These are phyloP conservation scores for Diabrotica balteata DNA, from an alignment of 2,888 invertebrate genomes.

Conservation along the genomic window DNA sequence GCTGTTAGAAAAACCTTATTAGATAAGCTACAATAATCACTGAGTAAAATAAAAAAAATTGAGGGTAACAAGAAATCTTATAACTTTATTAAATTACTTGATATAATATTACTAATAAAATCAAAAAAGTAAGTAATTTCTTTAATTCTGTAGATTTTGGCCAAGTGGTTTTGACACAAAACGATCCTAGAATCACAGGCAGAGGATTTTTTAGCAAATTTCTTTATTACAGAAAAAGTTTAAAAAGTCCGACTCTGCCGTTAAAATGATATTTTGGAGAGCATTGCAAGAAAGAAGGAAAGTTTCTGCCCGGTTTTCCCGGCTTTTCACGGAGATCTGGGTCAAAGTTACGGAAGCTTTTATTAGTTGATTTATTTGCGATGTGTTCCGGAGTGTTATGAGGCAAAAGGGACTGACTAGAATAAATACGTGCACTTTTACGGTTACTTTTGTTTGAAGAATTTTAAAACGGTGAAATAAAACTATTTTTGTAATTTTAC, in stretches of 20 bases:
- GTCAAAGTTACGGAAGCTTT: conserved; percentile 26
- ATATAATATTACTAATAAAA: no score
- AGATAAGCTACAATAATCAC: no score
- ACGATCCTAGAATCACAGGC: no score
- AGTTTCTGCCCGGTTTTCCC: conserved; percentile 12
- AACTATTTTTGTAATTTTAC: not conserved
- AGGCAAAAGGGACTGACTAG: conserved; percentile 1
- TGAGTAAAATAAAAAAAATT: no score
- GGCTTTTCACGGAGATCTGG: conserved; percentile 13
- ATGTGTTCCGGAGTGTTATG: conserved; percentile 15
- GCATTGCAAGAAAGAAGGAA: conserved; percentile 8
- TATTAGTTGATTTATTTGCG: conserved; percentile 21
- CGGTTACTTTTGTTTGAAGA: conserved; percentile 1
- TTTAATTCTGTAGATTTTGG: no score
- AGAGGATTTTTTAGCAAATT: no score
- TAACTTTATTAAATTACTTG: no score
- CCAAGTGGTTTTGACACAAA: no score
- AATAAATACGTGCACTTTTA: conserved; percentile 11
- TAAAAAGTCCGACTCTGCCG: not conserved
- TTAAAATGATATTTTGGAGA: not conserved
- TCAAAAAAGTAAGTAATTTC: no score
- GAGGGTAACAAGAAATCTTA: no score
- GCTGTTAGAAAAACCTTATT: no score
- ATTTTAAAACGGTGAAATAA: not conserved
- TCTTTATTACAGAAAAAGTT: not conserved